Base-by-base conservation (phyloP, 37 sponge, comb jelly and placozoan species). In the Geodia barretti region DNA sequence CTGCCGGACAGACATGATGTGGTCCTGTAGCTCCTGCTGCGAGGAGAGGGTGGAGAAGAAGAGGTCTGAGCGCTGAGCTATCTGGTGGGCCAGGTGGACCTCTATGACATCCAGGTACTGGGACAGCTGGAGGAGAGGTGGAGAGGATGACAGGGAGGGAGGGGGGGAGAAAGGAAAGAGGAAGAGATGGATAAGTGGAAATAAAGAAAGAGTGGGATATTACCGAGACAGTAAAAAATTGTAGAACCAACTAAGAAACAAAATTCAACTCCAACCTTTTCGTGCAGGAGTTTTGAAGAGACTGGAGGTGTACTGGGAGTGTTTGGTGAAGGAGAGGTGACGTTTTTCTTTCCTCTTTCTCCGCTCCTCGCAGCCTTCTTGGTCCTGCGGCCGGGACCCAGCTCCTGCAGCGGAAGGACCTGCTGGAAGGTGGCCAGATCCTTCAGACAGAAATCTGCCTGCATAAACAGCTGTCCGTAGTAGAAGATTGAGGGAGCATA, bases 31-130 rank as follows among this genome's bases (percentile, higher is more conserved):
- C 39, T 90, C 81, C 47, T 84, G 78, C 65, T 98, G 97, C n/a
- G 92, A 94, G 32, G 82, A 60, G 36, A 98, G 73, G 32, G 97
- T 92, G 62, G 83, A 75, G 78, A 98, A 98, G 80, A 98, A 96
- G 40, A 93, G 42, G 77, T 98, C 97, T 0, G 97, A 94, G 37
- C 77, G 86, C 77, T 79, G 70, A 0, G 97, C 77, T 3, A 98
- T 87, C 77, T 98, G 97, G 41, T 94, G 80, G 24, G 95, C 97
- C 75, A 98, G 72, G 32, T 98, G 90, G 21, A 96, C 90, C 83
- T 98, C 99, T 4, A 92, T 78, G 3, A 91, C 41, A 78, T 98
- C 99, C 71, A 98, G 83, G 66, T 92, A 85, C 62, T 98, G 99
- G 14, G 95, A 86, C 61, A 98, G 87, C 90, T 98, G 60, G 37